Conservation (phyloP, 2,888 invertebrate genomes). For the Endomychus coccineus region DNA sequence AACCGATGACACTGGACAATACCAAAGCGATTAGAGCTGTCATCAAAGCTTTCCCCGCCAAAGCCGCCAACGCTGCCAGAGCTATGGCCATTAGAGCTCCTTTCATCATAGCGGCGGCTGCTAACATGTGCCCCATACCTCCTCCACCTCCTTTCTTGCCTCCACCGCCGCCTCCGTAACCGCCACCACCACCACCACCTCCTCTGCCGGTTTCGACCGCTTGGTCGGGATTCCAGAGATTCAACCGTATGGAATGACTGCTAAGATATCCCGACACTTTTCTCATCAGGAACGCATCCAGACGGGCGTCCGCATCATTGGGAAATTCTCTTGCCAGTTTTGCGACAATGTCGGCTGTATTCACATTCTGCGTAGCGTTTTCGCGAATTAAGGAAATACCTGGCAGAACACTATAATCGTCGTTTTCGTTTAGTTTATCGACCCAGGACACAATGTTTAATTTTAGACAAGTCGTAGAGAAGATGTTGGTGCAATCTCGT, state of each 20-base stretch:
- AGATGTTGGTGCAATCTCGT: conserved; percentile 47
- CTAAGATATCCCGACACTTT: conserved; percentile 60
- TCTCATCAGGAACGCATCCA: conserved; percentile 63
- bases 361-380: conserved; percentile 40
- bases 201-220: conserved; percentile 48
- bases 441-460: conserved; percentile 64
- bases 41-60: conserved; percentile 79
- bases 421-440: conserved; percentile 59
- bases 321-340: conserved; percentile 64
- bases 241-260: conserved; percentile 61
- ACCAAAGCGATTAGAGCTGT: conserved; percentile 73
- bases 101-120: conserved; percentile 48
- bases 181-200: conserved; percentile 35
- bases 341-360: conserved; percentile 57
- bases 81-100: conserved; percentile 57
- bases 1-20: conserved; percentile 66
- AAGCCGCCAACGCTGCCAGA: conserved; percentile 62
- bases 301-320: conserved; percentile 61
- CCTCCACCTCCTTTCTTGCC: conserved; percentile 47
- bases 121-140: conserved; percentile 36
- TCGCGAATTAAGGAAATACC: conserved; percentile 64
- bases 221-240: conserved; percentile 44
- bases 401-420: conserved; percentile 57
- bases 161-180: conserved; percentile 38
- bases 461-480: conserved; percentile 65